Base-by-base conservation (phyloP, 2,113 vertebrate species). In the Protomyctophum bolini region DNA sequence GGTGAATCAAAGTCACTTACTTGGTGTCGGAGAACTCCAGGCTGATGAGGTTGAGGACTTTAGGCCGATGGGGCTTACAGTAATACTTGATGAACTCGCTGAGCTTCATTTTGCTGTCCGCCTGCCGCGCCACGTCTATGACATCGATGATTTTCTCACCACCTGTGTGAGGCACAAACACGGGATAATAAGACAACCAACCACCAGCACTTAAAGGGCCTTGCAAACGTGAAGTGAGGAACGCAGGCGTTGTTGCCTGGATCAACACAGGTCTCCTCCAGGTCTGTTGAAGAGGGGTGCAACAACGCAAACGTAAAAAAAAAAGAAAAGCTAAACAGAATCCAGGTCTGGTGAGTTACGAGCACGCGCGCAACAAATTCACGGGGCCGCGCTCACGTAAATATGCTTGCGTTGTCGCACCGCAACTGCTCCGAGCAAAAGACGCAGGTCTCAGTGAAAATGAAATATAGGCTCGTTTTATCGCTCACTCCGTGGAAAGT, bases 21-120 rank as follows among this genome's bases (percentile, higher is more conserved):
- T 95, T 98, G 8, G 96, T 97, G 90, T 99, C 97, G 0, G 98
- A 99, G 89, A 99, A 99, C 91, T 99, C 98, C 86, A 99, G 94
- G 91, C 98, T 99, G 94, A 99, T 99, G 88, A 99, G 96, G 87
- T 99, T 99, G 89, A 99, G 94, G 82, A 99, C 97, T 91, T 99
- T 98, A 58, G 97, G 96, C 86, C 96, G 94, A 60, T 95, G 92
- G 65, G 94, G 89, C 59, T 92, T 95, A 87, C 87, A 96, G 92
- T 95, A 99, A 93, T 98, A 99, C 87, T 97, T 95, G 80, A 98
- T 92, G 45, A 98, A 99, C 87, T 97, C 95, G 73, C 94, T 93
- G 68, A 99, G 96, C 78, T 97, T 98, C 94, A 99, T 98, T 91
- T 99, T 99, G 93, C 97, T 97, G 94, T 99, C 97, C 28, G 98